Percentiles rank a stretch among this genome's conserved stretches.
These are phyloP conservation scores for Smutsia gigantea DNA, from an alignment of 2,797 vertebrate genomes.

Conservation along the genomic window DNA sequence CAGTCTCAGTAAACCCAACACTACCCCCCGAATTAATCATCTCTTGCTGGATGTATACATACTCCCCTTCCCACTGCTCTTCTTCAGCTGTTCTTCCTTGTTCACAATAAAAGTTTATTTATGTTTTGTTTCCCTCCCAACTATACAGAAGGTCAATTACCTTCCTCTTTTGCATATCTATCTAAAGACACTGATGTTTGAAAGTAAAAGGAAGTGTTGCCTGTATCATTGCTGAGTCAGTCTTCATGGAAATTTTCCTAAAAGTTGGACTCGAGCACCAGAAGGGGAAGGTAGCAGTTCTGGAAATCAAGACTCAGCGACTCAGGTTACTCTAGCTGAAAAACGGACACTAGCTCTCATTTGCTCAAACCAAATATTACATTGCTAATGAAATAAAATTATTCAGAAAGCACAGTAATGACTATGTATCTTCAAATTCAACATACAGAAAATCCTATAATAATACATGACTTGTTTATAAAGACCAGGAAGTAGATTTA, in stretches of 20 bases:
- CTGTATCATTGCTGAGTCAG: neutral
- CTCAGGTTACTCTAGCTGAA: neutral
- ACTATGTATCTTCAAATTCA: neutral
- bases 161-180: neutral
- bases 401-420: neutral
- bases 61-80: neutral
- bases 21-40: neutral
- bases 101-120: neutral
- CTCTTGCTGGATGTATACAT: neutral
- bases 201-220: neutral
- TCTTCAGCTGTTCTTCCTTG: neutral
- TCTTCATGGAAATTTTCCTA: neutral
- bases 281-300: rapidly evolving
- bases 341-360: neutral
- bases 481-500: neutral
- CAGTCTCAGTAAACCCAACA: neutral
- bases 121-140: neutral
- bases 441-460: neutral
- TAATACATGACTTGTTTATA: neutral
- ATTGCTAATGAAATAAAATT: neutral
- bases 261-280: neutral
- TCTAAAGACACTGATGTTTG: neutral
- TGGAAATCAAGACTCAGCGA: neutral
- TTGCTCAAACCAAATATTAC: neutral
- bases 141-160: neutral